Percentiles rank a stretch among this genome's conserved stretches.
Conservation (phyloP, 2,888 invertebrate species). For the Tenthredo livida region DNA sequence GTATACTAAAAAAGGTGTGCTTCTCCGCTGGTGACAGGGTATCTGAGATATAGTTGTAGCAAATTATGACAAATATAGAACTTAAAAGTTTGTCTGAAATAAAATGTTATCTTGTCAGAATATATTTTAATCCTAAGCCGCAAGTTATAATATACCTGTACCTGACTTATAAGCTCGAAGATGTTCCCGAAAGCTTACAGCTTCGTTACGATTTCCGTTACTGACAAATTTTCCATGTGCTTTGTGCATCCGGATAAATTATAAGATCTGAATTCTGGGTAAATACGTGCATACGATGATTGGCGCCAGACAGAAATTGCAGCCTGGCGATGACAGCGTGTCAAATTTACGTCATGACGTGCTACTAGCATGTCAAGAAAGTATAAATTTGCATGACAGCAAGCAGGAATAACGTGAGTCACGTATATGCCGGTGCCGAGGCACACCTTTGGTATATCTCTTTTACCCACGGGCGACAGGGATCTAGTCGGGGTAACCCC, state of each 20-base stretch:
- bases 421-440: conserved; percentile 19
- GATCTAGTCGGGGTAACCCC: conserved; percentile 35
- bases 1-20: not conserved
- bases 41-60: not conserved
- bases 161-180: not conserved
- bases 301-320: conserved; percentile 11
- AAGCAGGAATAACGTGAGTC: conserved; percentile 24
- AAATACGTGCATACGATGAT: not conserved
- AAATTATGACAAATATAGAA: not conserved
- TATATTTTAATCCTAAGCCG: conserved; percentile 5
- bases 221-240: not conserved
- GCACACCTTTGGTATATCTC: conserved; percentile 31
- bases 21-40: not conserved
- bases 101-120: conserved; percentile 31
- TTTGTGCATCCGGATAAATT: conserved; percentile 1
- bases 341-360: conserved; percentile 39
- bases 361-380: conserved; percentile 41
- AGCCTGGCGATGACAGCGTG: conserved; percentile 39
- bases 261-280: not conserved
- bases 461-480: conserved; percentile 43
- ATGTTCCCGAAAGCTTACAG: not conserved
- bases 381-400: conserved; percentile 49
- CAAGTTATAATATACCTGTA: conserved; percentile 14
- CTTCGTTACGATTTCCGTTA: not conserved
- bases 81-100: conserved; percentile 16